Evolutionary conservation across 2,113 vertebrate genomes (phyloP).

Genomic region (Scatophagus argus): DNA sequence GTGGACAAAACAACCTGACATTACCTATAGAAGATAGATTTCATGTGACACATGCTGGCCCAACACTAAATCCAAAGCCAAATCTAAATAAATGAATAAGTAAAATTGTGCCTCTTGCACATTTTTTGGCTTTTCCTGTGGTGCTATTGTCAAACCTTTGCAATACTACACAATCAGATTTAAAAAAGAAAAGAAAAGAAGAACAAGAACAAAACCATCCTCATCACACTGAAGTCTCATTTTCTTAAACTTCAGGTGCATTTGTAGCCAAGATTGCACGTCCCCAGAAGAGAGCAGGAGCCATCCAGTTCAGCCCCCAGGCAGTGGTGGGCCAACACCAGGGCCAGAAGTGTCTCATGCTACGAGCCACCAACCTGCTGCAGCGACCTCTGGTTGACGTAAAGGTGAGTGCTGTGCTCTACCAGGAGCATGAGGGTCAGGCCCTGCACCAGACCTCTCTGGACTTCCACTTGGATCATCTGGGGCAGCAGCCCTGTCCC

Average conservation of each 20-base stretch:
- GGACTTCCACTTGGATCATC: conserved; percentile 90
- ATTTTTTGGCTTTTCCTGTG: background rate
- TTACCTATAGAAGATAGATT: background rate
- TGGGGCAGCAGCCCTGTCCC: conserved; percentile 88
- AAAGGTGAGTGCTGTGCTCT: conserved; percentile 91
- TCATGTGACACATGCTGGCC: background rate
- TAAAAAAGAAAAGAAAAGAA: too few relatives aligned
- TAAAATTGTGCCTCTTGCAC: background rate
- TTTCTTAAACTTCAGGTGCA: conserved; percentile 86
- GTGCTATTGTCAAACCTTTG: background rate
- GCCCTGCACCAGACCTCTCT: conserved; percentile 91
- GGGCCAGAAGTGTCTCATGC: conserved; percentile 89
- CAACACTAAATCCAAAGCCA: background rate
- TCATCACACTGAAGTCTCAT: background rate
- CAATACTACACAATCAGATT: too few relatives aligned
- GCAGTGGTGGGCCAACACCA: conserved; percentile 89
- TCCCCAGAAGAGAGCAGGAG: conserved; percentile 93
- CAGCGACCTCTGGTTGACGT: conserved; percentile 90
- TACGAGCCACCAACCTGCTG: conserved; percentile 93
- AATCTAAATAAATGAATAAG: too few relatives aligned
- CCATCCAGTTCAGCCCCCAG: conserved; percentile 92
- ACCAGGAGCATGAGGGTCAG: conserved; percentile 90
- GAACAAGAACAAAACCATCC: background rate
- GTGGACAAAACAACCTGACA: background rate
- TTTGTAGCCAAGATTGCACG: conserved; percentile 98